A percentile compares a stretch with the other conserved stretches of the same genome.
Evolutionary conservation across 2,797 vertebrate species (phyloP).

Genomic region (Hydrophis major): DNA sequence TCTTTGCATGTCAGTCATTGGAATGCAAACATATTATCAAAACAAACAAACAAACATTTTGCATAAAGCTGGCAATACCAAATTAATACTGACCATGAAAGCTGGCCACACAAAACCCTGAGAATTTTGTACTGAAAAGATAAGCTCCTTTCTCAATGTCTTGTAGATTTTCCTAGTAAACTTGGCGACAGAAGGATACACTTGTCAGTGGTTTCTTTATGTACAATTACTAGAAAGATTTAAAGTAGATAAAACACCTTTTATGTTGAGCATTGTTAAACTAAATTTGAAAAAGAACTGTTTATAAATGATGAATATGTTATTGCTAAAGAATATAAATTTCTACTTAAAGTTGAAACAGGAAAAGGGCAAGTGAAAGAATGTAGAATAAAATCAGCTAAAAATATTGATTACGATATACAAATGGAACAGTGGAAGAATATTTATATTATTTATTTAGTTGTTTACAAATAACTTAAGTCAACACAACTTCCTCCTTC

Average conservation of each 20-base stretch:
- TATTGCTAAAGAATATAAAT: not conserved
- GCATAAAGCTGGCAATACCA: slow-evolving; percentile 63
- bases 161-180: slow-evolving; percentile 42
- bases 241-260: not conserved
- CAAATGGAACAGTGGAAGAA: not conserved
- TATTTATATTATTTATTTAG: not conserved
- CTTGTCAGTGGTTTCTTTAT: not conserved
- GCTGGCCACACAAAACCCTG: slow-evolving; percentile 57
- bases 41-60: slow-evolving; percentile 54
- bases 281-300: not conserved
- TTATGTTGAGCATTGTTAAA: not conserved
- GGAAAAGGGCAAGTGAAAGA: not conserved
- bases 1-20: slow-evolving; percentile 54
- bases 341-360: not conserved
- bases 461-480: not conserved
- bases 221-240: not conserved
- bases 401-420: not conserved
- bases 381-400: not conserved
- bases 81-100: slow-evolving; percentile 48
- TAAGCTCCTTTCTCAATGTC: slow-evolving; percentile 47
- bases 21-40: slow-evolving; percentile 69
- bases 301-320: not conserved
- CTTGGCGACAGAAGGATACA: not conserved
- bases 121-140: slow-evolving; percentile 57
- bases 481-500: not conserved